Percentiles rank a stretch among this genome's conserved stretches.
Evolutionary conservation across 2,113 vertebrate genomes (phyloP).

Genomic region (Phaetusa simplex): DNA sequence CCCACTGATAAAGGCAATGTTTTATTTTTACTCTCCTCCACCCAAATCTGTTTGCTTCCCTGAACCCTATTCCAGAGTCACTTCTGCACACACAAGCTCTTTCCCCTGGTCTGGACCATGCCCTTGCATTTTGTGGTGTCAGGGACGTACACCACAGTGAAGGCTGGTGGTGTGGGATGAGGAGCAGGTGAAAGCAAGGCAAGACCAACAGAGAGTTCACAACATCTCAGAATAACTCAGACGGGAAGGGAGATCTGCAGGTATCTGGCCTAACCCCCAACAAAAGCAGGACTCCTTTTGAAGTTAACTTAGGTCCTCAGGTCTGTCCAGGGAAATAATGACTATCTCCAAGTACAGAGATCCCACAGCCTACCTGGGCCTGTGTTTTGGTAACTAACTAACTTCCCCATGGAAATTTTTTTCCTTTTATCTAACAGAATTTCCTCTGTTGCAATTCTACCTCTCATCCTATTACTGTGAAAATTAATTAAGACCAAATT

Average conservation of each 20-base stretch:
- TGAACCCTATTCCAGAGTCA: not conserved
- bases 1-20: not conserved
- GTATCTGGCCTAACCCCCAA: not conserved
- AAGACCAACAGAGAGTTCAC: not conserved
- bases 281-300: not conserved
- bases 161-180: not conserved
- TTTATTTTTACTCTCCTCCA: not conserved
- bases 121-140: not conserved
- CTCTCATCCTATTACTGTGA: not conserved
- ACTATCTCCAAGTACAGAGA: not conserved
- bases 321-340: not conserved
- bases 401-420: not conserved
- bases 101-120: not conserved
- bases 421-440: not conserved
- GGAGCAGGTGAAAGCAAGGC: not conserved
- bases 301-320: not conserved
- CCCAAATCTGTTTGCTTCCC: not conserved
- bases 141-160: not conserved
- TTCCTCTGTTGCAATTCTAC: not conserved
- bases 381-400: not conserved
- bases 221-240: not conserved
- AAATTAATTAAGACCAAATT: conserved; percentile 13
- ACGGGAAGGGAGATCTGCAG: not conserved
- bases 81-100: not conserved
- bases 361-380: not conserved